These are phyloP conservation scores for Syrista parreyssii DNA, from an alignment of 2,888 invertebrate genomes.

Conservation along the genomic window DNA sequence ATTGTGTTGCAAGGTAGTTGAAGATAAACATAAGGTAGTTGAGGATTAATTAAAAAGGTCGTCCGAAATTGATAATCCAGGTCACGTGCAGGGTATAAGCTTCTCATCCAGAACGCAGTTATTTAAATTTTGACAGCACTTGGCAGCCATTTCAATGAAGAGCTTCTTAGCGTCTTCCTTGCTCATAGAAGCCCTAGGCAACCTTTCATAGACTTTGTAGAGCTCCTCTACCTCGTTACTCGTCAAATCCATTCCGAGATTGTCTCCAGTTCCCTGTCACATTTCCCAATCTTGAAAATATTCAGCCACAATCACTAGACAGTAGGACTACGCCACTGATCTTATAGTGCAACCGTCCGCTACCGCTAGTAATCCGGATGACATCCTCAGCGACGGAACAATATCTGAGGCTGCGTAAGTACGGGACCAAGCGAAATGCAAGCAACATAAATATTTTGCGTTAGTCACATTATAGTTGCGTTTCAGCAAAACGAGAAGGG, in stretches of 20 bases:
- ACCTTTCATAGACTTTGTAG: conserved; percentile 31
- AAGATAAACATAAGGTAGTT: not conserved
- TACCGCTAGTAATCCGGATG: not conserved
- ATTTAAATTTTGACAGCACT: conserved; percentile 36
- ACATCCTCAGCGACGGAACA: conserved; percentile 3
- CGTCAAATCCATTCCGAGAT: conserved; percentile 25
- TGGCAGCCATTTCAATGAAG: conserved; percentile 25
- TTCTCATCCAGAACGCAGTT: conserved; percentile 17
- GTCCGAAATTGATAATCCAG: not conserved
- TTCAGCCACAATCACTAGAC: not conserved
- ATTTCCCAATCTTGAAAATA: not conserved
- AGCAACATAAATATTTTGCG: conserved; percentile 19
- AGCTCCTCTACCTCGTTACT: conserved; percentile 35
- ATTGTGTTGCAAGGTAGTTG: conserved; percentile 14
- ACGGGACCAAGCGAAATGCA: not conserved
- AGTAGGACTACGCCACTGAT: not conserved
- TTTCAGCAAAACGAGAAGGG: not conserved
- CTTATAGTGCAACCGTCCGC: not conserved
- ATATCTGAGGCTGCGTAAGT: not conserved
- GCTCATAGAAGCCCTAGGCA: conserved; percentile 28
- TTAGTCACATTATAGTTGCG: not conserved
- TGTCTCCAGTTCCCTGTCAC: conserved; percentile 23
- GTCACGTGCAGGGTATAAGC: conserved; percentile 10
- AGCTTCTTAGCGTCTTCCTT: conserved; percentile 21
- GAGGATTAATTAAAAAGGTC: not conserved